Base-by-base conservation (phyloP, 2,113 vertebrate species). In the Mustelus asterias region DNA sequence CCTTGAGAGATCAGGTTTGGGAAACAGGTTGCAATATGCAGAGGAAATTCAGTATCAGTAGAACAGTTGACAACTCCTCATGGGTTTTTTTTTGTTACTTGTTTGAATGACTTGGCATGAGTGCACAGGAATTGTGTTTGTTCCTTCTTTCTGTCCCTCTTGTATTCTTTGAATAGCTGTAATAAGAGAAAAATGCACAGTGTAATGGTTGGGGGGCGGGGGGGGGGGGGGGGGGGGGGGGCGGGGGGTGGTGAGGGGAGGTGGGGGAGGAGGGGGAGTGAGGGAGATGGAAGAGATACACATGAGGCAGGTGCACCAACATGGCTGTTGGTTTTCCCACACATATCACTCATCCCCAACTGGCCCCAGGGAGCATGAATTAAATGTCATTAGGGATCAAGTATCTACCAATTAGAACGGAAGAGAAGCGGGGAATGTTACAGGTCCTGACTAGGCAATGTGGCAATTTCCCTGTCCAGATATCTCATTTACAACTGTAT, bases 321-420 rank as follows among this genome's bases (percentile, higher is more conserved):
- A 96, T 96, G 97, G 97, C 97, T 13, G 2, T 96, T 80, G 95
- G 9, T 96, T 97, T 98, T 98, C 98, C 98, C 98, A 98, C 98
- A 98, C 97, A 94, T 98, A 98, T 98, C 98, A 98, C 97, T 95
- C 96, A 97, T 98, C 97, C 97, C 96, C 97, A 96, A 95, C 97
- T 96, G 96, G 97, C 97, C 97, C 97, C 97, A 97, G 96, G 96
- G 97, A 98, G 97, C 96, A 96, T 96, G 97, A 96, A 97, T 97
- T 97, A 97, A 98, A 97, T 97, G 95, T 97, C 97, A 96, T 96
- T 96, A 96, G 95, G 97, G 98, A 98, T 98, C 98, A 96, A 97
- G 97, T 99, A 97, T 98, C 98, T 97, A 98, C 98, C 98, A 98
- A 98, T 98, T 98, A 98, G 98, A 98, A 97, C 97, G 6, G 96